A percentile compares a stretch with the other conserved stretches of the same genome.
These are phyloP conservation scores for Orthonyx spaldingii DNA, from an alignment of 2,113 vertebrate genomes.

Conservation along the genomic window DNA sequence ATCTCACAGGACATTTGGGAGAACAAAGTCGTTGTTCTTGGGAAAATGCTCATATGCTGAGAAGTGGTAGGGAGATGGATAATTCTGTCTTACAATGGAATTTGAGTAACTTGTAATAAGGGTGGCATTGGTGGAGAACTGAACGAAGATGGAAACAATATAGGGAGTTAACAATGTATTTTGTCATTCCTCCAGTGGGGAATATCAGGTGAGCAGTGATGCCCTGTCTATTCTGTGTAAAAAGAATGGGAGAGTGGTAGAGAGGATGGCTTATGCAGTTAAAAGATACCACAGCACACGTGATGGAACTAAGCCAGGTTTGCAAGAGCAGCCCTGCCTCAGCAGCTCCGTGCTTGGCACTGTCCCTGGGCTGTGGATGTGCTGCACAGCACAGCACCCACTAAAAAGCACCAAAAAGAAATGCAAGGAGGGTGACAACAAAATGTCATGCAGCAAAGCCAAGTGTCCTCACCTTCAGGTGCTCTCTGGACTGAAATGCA, in stretches of 20 bases:
- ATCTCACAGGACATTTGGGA: not conserved
- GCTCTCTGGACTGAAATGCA: not conserved
- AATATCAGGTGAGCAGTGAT: not conserved
- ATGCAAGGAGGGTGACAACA: fast-evolving
- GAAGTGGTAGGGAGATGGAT: not conserved
- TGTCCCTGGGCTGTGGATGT: not conserved
- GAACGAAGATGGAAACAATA: not conserved
- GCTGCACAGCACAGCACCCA: fast-evolving
- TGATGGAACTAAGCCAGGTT: not conserved
- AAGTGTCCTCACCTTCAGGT: not conserved
- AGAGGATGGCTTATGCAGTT: not conserved
- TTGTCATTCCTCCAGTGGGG: not conserved
- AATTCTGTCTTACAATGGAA: not conserved
- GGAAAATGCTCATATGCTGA: not conserved
- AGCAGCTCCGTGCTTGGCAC: not conserved
- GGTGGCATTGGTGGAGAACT: not conserved
- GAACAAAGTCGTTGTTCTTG: not conserved
- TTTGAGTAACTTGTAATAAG: not conserved
- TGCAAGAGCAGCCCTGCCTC: not conserved
- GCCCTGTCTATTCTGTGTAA: not conserved
- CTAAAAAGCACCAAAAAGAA: not conserved
- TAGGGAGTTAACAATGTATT: not conserved
- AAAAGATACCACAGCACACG: fast-evolving
- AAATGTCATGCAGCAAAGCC: fast-evolving
- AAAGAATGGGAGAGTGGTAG: fast-evolving